phyloP scores from a whole-genome alignment of 92 coral and sea anemone species.

The Muricea muricata region DNA sequence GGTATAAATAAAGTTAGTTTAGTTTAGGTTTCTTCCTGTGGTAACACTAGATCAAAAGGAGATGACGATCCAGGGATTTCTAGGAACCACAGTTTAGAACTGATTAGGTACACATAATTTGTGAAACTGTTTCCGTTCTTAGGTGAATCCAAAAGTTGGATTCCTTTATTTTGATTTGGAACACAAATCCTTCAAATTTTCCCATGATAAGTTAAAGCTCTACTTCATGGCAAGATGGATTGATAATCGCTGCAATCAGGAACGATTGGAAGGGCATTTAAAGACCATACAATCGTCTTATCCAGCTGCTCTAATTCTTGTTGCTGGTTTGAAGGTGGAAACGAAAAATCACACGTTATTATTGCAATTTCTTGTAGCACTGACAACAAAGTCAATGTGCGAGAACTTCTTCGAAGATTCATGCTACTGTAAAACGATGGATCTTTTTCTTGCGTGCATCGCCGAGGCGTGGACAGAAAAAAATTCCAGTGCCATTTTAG shows the following conservation, averaged over 20 bases:
- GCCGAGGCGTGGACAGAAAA: conserved; percentile 20
- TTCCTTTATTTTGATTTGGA: not conserved
- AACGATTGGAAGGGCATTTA: not conserved
- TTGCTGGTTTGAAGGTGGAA: conserved; percentile 11
- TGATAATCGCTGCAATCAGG: not conserved
- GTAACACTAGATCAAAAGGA: no score
- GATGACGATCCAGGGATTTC: no score
- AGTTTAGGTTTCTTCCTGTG: no score
- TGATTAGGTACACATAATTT: no score
- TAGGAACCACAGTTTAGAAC: no score
- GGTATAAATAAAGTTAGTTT: no score
- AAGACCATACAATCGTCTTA: not conserved
- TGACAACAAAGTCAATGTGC: not conserved
- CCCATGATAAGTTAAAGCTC: not conserved
- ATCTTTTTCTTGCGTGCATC: not conserved
- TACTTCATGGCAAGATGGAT: not conserved
- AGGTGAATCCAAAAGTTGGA: not conserved
- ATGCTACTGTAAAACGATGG: not conserved
- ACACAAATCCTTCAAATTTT: not conserved
- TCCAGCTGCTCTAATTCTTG: not conserved
- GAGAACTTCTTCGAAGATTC: not conserved
- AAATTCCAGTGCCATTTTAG: not conserved
- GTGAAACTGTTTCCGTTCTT: not conserved
- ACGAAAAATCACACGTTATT: not conserved
- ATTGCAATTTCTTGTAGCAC: not conserved